phyloP scores from a whole-genome alignment of 2,888 invertebrate genomes.

The Ceratothoa steindachneri region DNA sequence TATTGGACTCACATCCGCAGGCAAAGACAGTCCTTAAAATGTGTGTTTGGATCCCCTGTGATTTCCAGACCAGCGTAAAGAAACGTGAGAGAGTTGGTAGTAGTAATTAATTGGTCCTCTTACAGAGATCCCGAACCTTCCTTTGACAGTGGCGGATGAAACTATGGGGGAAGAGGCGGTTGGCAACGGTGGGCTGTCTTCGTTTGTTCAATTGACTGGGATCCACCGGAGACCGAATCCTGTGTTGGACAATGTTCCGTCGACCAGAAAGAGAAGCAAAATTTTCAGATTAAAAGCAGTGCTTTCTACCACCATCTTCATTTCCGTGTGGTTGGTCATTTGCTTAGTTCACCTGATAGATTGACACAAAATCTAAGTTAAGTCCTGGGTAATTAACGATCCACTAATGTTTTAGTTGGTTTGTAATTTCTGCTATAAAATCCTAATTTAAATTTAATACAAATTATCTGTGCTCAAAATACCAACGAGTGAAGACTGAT shows the following conservation, averaged over 20 bases:
- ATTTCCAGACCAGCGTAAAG: constrained; percentile 37
- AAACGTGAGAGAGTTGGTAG: constrained; percentile 37
- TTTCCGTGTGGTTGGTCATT: too few species aligned
- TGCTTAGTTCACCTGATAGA: too few species aligned
- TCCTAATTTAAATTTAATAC: too few species aligned
- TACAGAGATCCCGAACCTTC: constrained; percentile 11
- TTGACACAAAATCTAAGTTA: too few species aligned
- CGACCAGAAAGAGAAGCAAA: constrained; percentile 37
- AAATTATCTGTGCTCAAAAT: too few species aligned
- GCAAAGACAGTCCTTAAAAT: constrained; percentile 38
- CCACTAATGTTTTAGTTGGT: too few species aligned
- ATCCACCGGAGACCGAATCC: constrained; percentile 41
- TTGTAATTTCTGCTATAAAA: too few species aligned
- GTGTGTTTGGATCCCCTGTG: constrained; percentile 42
- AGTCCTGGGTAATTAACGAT: too few species aligned
- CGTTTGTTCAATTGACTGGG: constrained; percentile 16
- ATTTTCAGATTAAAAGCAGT: too few species aligned
- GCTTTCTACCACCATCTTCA: too few species aligned
- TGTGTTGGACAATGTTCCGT: constrained; percentile 41
- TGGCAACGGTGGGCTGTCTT: constrained; percentile 1
- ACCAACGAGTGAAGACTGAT: too few species aligned
- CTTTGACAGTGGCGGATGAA: not conserved
- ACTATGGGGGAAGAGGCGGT: constrained; percentile 12
- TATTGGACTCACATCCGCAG: constrained; percentile 35
- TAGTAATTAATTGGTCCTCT: constrained; percentile 41